Conservation (phyloP, 2,113 vertebrate species). For the Hipposideros armiger region DNA sequence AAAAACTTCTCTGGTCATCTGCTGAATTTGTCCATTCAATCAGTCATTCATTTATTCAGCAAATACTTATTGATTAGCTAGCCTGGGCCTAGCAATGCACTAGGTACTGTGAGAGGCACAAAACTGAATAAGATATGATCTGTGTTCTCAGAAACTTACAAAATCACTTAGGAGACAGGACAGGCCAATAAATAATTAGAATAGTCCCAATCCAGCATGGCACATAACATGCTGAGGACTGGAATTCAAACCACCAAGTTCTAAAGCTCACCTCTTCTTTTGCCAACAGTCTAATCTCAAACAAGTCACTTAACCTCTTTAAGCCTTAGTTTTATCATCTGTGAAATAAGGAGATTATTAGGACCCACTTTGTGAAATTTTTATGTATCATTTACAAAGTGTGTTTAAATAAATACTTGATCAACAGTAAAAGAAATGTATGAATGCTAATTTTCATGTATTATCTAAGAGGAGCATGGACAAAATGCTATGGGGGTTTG, state of each 20-base stretch:
- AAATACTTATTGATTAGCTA: conserved; percentile 2
- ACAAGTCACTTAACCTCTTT: not conserved
- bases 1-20: not conserved
- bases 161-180: not conserved
- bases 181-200: not conserved
- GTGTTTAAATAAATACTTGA: not conserved
- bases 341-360: conserved; percentile 7
- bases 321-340: conserved; percentile 15
- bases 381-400: not conserved
- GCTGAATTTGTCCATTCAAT: not conserved
- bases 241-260: not conserved
- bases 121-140: not conserved
- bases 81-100: not conserved
- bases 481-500: not conserved
- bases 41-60: conserved; percentile 14
- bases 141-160: not conserved
- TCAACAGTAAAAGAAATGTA: not conserved
- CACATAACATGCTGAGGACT: not conserved
- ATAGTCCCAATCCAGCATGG: not conserved
- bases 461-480: not conserved
- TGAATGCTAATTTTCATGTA: not conserved
- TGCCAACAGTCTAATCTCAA: not conserved
- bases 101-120: not conserved
- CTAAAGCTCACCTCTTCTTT: not conserved
- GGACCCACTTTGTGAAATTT: not conserved